Conservation (phyloP, 2,113 vertebrate genomes). For the Phrynocephalus versicolor region DNA sequence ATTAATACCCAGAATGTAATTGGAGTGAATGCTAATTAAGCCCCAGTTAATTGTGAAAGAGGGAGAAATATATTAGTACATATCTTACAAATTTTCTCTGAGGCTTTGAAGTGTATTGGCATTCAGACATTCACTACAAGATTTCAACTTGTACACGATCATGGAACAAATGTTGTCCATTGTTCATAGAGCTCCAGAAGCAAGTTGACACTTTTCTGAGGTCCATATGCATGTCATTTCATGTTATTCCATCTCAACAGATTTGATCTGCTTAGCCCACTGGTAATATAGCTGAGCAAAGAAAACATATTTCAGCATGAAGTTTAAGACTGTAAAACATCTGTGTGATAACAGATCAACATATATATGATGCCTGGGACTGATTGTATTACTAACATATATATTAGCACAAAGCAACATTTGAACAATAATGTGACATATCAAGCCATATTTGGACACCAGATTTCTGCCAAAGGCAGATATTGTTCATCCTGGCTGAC, state of each 20-base stretch:
- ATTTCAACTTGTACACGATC: not conserved
- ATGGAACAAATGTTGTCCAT: not conserved
- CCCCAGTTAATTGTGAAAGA: slow-evolving; percentile 4
- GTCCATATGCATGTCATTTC: not conserved
- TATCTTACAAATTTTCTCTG: slow-evolving; percentile 7
- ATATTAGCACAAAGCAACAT: not conserved
- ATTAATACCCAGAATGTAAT: slow-evolving; percentile 27
- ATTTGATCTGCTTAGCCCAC: not conserved
- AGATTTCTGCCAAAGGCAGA: slow-evolving; percentile 8
- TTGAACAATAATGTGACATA: not conserved
- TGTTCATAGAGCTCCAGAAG: not conserved
- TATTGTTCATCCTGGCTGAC: not conserved
- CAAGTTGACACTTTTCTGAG: not conserved
- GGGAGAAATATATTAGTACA: no score
- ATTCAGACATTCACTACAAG: not conserved
- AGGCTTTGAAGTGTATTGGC: not conserved
- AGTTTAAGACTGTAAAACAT: not conserved
- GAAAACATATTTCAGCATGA: not conserved
- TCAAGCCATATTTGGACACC: not conserved
- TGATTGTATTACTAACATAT: not conserved
- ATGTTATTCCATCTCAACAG: not conserved
- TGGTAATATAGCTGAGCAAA: not conserved
- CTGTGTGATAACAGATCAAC: not conserved
- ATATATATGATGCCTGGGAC: not conserved
- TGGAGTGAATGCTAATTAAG: slow-evolving; percentile 39